These are phyloP conservation scores for Gasterosteus nipponicus DNA, from an alignment of 2,113 vertebrate genomes.

Conservation along the genomic window DNA sequence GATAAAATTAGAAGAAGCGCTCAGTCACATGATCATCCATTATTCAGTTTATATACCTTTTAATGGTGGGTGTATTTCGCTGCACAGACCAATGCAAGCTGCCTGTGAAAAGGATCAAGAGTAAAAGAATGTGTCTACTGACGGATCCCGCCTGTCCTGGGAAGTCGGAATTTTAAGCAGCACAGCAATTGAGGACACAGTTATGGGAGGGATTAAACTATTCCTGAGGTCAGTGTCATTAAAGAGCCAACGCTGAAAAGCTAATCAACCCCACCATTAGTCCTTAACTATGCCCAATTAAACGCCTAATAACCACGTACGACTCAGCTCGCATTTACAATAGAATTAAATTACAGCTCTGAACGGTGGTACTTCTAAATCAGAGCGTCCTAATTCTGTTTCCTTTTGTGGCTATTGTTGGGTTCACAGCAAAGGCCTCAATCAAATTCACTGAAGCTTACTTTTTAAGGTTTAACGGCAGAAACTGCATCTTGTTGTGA, in stretches of 20 bases:
- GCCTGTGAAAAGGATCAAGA: constrained; percentile 3
- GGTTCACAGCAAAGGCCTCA: not conserved
- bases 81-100: not conserved
- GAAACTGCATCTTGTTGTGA: not conserved
- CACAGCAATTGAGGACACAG: constrained; percentile 19
- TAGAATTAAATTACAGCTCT: constrained; percentile 18
- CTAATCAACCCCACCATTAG: constrained; percentile 16
- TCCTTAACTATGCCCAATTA: constrained; percentile 28
- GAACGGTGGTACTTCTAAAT: constrained; percentile 13
- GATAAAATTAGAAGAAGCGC: not conserved
- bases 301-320: constrained; percentile 42
- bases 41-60: not conserved
- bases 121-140: not conserved
- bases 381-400: not conserved
- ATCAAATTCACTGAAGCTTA: not conserved
- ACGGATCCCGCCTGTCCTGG: constrained; percentile 1
- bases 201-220: not conserved
- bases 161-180: constrained; percentile 18
- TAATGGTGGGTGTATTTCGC: not conserved
- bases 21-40: not conserved
- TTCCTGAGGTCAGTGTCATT: constrained; percentile 16
- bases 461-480: not conserved
- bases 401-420: not conserved
- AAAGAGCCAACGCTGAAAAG: constrained; percentile 22
- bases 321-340: constrained; percentile 10